Evolutionary conservation across 2,797 vertebrate genomes (phyloP).

Genomic region (Ptychadena robeensis): DNA sequence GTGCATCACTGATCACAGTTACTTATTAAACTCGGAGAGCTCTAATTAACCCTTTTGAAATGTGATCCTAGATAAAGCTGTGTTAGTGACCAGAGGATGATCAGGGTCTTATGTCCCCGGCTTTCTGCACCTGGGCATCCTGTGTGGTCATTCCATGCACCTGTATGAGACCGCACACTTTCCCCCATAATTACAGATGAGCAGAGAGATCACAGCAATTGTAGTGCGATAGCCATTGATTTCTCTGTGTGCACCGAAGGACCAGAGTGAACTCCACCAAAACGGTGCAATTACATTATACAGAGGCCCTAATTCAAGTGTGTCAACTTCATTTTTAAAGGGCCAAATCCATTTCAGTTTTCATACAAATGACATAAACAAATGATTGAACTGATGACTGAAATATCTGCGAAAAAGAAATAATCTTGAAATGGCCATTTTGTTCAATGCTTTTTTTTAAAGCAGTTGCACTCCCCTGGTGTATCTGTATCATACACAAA

Average conservation of each 20-base stretch:
- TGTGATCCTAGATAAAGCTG: constrained; percentile 25
- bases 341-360: constrained; percentile 6
- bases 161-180: constrained; percentile 24
- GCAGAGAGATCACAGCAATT: constrained; percentile 27
- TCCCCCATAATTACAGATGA: constrained; percentile 24
- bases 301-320: constrained; percentile 4
- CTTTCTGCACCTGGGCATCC: constrained; percentile 42
- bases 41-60: constrained; percentile 61
- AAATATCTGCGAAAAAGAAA: constrained; percentile 25
- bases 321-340: constrained; percentile 40
- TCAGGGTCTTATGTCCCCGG: constrained; percentile 18
- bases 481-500: constrained; percentile 37
- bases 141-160: constrained; percentile 49
- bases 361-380: constrained; percentile 18
- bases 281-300: constrained; percentile 10
- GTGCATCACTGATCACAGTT: constrained; percentile 53
- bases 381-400: constrained; percentile 24
- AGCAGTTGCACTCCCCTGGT: constrained; percentile 37
- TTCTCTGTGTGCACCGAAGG: constrained; percentile 17
- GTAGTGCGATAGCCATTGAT: constrained; percentile 23
- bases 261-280: constrained; percentile 9
- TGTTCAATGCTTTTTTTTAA: constrained; percentile 18
- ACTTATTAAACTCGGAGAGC: constrained; percentile 9
- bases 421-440: constrained; percentile 29
- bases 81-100: constrained; percentile 6